Evolutionary conservation across 2,888 invertebrate genomes (phyloP), one percentile per base, ranked within the genome.

Genomic region (Megastigmus dorsalis): DNA sequence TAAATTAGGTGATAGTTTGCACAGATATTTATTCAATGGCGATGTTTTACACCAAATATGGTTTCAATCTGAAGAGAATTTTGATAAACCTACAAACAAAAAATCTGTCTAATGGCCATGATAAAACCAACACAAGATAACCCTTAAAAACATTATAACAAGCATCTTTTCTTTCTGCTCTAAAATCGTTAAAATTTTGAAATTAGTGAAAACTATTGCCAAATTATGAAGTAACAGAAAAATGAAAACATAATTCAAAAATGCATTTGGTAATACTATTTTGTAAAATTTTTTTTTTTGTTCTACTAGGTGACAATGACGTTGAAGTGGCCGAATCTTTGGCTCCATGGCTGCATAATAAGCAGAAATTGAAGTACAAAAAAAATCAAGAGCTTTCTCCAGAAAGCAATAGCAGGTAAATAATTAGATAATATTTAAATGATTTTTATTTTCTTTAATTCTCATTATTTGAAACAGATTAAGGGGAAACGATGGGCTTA

Each of bases 321-420:
- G 92, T 93, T 9, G 93, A 93, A 83, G 91, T 90, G 79, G 91
- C 90, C 0, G 91, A 91, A 84, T 88, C 91, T 48, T 79, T 86
- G 30, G 77, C 81, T 33, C 83, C 85, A 0, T 85, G 85, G 84
- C 75, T 84, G 74, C 82, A 83, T 13, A 83, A 79, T 28, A 84
- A 86, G 57, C 83, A 82, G 38, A 81, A 81, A 59, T 66, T 78
- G 15, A 83, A 82, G 20, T 82, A 80, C 67, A 81, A 79, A 82
- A 79, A 80, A 48, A 79, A 79, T 60, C 69, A 74, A 30, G 81
- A 83, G n/a, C 72, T 76, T 18, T 75, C 76, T 68, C 52, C 79
- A 3, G 83, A 84, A 62, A 78, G 76, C 36, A 79, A 79, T 69
- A 82, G 48, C 7, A 67, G 81, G 85, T 86, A 80, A 62, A 45